Percentiles rank a stretch among this genome's conserved stretches.
Evolutionary conservation across 2,113 vertebrate genomes (phyloP).

Genomic region (Oplegnathus fasciatus): DNA sequence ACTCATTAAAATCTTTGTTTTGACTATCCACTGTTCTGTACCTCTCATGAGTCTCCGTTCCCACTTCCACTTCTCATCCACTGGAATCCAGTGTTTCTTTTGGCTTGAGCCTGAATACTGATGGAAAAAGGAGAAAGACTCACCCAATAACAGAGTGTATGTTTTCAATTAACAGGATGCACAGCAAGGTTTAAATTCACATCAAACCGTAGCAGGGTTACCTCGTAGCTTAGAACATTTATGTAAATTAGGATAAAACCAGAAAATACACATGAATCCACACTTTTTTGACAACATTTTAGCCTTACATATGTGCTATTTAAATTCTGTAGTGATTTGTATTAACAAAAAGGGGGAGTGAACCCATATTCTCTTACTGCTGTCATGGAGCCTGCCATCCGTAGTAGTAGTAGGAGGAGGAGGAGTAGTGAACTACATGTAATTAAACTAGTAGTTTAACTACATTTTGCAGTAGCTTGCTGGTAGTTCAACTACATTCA

Average conservation of each 20-base stretch:
- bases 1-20: neutral
- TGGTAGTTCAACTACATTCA: too few species aligned
- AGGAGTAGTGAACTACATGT: too few species aligned
- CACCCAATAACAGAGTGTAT: neutral
- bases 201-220: neutral
- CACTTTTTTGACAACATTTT: neutral
- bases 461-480: too few species aligned
- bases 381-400: neutral
- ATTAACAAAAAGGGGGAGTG: neutral
- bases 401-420: too few species aligned
- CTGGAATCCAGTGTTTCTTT: constrained; percentile 35
- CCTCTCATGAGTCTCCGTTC: neutral
- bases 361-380: neutral
- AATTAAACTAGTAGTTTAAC: too few species aligned
- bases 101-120: constrained; percentile 15
- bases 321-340: neutral
- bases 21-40: neutral
- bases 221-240: neutral
- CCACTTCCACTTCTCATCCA: neutral
- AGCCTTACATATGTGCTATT: neutral
- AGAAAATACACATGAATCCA: neutral
- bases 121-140: neutral
- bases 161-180: neutral
- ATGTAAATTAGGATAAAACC: neutral
- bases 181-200: neutral